Base-by-base conservation (phyloP, 2,888 invertebrate genomes). In the Hirudinaria manillensis region DNA sequence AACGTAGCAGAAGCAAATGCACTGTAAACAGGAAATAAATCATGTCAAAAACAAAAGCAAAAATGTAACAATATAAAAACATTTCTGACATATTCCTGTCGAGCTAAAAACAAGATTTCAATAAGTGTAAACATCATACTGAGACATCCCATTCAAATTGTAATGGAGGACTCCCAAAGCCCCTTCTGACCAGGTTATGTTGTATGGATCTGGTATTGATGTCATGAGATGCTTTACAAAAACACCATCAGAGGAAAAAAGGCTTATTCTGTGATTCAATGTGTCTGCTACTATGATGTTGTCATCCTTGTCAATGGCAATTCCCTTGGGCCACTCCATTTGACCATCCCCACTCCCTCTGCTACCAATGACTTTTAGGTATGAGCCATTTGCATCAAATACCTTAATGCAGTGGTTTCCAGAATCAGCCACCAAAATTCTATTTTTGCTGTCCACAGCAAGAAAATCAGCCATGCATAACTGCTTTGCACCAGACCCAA, bases 391-490 rank as follows among this genome's bases (percentile, higher is more conserved):
- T 16, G 71, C 3, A 72, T 77, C 76, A 67, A 78, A 79, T 7
- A 78, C 70, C 70, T 79, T 79, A 45, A 79, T 27, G 67, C 78
- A 79, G 71, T 79, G 79, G 65, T 78, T 77, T n/a, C 77, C 78
- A 24, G 77, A 77, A 75, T 79, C 79, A 19, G 75, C 76, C 29
- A 78, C 55, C 19, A 79, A 34, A 29, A 79, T 76, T 21, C 79
- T 76, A 34, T 77, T 75, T 2, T 75, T 65, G 61, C 70, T 66
- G 75, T 79, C 79, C 32, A 78, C 78, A 29, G 79, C 75, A 24
- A 79, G 55, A 56, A 78, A 78, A 76, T 79, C 78, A 1, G 79
- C 79, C 78, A 79, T 78, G 55, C 77, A 77, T 45, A 79, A 65
- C 70, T 79, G 78, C 19, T 55, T 72, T 70, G 76, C 76, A 29